phyloP scores from a whole-genome alignment of 2,113 vertebrate genomes.

The Ptilorrhoa leucosticta region DNA sequence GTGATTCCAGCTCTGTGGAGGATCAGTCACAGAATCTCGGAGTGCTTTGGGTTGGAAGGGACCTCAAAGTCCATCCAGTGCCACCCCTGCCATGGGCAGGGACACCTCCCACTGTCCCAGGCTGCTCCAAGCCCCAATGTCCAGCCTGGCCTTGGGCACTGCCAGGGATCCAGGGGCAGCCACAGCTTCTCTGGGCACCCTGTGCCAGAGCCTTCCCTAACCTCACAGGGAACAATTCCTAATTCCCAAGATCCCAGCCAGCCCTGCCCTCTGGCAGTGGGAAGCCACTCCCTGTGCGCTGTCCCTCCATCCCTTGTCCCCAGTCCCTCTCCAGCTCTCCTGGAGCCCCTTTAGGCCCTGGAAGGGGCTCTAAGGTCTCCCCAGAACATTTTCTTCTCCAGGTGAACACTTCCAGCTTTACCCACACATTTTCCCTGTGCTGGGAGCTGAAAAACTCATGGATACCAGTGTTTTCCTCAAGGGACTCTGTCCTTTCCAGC shows the following conservation, averaged over 20 bases:
- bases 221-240: fast-evolving
- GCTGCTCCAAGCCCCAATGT: background rate
- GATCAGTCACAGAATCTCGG: background rate
- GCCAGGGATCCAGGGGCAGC: background rate
- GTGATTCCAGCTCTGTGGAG: fast-evolving
- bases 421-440: background rate
- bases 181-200: background rate
- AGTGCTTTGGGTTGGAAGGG: background rate
- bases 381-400: background rate
- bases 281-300: background rate
- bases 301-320: background rate
- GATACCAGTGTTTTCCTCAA: background rate
- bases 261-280: fast-evolving
- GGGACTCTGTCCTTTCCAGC: background rate
- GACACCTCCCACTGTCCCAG: background rate
- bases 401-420: background rate
- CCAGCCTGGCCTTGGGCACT: background rate
- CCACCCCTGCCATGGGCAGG: background rate
- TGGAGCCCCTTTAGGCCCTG: fast-evolving
- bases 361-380: fast-evolving
- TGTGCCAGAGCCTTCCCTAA: background rate
- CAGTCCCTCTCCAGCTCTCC: background rate
- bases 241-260: fast-evolving
- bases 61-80: fast-evolving
- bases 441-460: background rate